phyloP scores from a whole-genome alignment of 2,888 invertebrate genomes.

The Tenthredo amoena region DNA sequence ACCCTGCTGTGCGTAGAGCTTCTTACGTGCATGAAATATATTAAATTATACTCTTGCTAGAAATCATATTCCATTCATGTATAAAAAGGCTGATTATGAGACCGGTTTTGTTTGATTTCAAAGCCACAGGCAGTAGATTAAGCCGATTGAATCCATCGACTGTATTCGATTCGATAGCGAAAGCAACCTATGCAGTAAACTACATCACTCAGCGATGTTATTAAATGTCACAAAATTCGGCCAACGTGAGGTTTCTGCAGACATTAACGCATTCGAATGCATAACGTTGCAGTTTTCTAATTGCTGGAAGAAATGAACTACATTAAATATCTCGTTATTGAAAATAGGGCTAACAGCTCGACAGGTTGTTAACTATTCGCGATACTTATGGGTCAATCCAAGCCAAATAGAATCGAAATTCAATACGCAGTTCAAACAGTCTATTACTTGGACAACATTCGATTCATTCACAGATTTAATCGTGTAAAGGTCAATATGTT shows the following conservation, averaged over 20 bases:
- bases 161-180: neutral
- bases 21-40: neutral
- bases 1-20: conserved; percentile 32
- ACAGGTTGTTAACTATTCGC: neutral
- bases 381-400: neutral
- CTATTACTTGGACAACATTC: neutral
- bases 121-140: neutral
- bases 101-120: neutral
- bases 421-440: neutral
- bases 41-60: neutral
- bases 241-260: neutral
- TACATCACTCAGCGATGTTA: neutral
- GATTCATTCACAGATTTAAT: neutral
- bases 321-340: neutral
- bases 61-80: neutral
- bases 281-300: neutral
- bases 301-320: neutral
- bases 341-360: neutral
- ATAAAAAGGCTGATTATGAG: neutral
- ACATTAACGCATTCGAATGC: neutral
- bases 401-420: neutral
- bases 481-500: neutral
- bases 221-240: neutral
- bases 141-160: neutral
- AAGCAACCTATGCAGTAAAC: neutral